Conservation (phyloP, 2,797 vertebrate species). For the Gila robusta region DNA sequence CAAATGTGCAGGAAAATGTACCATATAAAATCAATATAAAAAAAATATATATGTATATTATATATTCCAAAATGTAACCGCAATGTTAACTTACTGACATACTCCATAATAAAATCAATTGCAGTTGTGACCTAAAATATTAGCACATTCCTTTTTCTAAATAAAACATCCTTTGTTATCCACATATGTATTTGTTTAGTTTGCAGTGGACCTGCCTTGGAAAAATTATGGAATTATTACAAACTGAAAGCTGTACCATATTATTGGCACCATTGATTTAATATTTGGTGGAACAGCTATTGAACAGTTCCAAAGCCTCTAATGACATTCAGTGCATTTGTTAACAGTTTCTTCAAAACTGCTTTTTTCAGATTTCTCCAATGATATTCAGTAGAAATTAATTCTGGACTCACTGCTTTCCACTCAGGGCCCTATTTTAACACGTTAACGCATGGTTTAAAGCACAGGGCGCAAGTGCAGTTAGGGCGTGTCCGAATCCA, state of each 20-base stretch:
- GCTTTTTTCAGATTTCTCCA: background rate
- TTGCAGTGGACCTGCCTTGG: background rate
- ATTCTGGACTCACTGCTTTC: too few species aligned
- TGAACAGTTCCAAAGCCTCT: background rate
- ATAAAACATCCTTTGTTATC: background rate
- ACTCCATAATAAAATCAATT: background rate
- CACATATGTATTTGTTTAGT: constrained; percentile 4
- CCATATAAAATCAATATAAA: background rate
- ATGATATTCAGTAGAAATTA: background rate
- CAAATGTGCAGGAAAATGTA: background rate
- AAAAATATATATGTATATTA: too few species aligned
- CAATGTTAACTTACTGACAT: background rate
- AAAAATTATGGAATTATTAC: background rate
- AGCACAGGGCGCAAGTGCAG: too few species aligned
- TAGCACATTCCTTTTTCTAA: background rate
- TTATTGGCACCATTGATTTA: background rate
- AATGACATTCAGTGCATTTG: background rate
- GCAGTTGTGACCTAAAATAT: constrained; percentile 1
- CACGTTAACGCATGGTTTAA: too few species aligned
- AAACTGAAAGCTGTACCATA: background rate
- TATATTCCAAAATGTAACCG: background rate
- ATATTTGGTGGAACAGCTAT: background rate
- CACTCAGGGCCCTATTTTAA: background rate
- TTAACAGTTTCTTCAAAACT: constrained; percentile 1
- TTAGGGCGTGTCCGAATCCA: too few species aligned